Evolutionary conservation across 2,888 invertebrate genomes (phyloP).

Genomic region (Drosophila trichaetosa): DNA sequence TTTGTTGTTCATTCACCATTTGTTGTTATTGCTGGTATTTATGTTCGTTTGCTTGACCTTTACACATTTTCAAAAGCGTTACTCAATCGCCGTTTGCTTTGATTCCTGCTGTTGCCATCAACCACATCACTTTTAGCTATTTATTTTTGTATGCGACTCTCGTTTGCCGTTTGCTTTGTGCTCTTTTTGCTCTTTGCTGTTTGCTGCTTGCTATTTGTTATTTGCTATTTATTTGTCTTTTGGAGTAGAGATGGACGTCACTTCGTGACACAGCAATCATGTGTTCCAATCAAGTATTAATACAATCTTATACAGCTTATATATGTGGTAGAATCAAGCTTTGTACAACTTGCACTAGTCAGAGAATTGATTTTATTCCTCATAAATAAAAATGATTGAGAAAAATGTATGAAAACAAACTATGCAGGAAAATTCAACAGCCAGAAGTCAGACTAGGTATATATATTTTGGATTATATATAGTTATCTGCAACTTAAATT

Average conservation of each 20-base stretch:
- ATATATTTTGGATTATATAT: too few species aligned
- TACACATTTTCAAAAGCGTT: slow-evolving; percentile 68
- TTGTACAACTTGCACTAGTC: background rate
- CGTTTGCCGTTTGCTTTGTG: slow-evolving; percentile 30
- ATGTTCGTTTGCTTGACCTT: slow-evolving; percentile 62
- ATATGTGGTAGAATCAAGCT: background rate
- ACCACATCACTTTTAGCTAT: slow-evolving; percentile 67
- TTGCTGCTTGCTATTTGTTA: slow-evolving; percentile 23
- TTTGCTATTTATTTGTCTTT: slow-evolving; percentile 18
- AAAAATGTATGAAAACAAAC: background rate
- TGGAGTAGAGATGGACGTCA: slow-evolving; percentile 41
- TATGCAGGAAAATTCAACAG: background rate
- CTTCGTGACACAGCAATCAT: slow-evolving; percentile 23
- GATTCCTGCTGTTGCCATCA: slow-evolving; percentile 52
- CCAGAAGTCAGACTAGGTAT: background rate
- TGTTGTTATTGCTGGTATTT: slow-evolving; percentile 26
- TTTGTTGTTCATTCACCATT: slow-evolving; percentile 25
- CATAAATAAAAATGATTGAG: background rate
- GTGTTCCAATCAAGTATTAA: too few species aligned
- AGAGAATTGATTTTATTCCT: background rate
- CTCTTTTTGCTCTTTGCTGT: background rate
- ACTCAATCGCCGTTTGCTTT: slow-evolving; percentile 68
- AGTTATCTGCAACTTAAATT: too few species aligned
- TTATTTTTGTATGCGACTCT: slow-evolving; percentile 60
- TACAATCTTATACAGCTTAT: background rate